Evolutionary conservation across 92 coral and sea anemone genomes (phyloP).

Genomic region (Epizoanthus fatuus): DNA sequence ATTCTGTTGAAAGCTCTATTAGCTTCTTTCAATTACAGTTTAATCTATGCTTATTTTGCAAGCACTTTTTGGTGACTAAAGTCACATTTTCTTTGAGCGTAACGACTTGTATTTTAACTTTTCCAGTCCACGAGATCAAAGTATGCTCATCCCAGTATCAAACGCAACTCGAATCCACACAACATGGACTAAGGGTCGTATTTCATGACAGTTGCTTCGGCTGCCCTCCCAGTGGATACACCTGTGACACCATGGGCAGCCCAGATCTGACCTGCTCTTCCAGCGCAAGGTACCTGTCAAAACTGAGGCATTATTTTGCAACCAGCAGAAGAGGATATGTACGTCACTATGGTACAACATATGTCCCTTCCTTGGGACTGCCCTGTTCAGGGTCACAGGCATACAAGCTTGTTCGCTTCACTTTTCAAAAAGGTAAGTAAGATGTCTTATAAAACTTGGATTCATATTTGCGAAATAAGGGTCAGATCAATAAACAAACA

Average conservation of each 20-base stretch:
- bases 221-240: not conserved
- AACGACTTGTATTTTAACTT: not conserved
- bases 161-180: not conserved
- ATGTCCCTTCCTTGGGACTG: not conserved
- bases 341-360: not conserved
- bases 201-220: slow-evolving; percentile 3
- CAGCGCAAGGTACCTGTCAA: not conserved
- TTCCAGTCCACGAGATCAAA: not conserved
- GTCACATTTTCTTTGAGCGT: too few relatives aligned
- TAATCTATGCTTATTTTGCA: not conserved
- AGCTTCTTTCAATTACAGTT: too few relatives aligned
- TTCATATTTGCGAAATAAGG: too few relatives aligned
- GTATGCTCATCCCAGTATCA: not conserved
- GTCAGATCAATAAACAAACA: too few relatives aligned
- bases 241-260: not conserved
- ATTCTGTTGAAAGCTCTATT: too few relatives aligned
- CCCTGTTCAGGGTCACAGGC: not conserved
- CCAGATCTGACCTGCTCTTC: not conserved
- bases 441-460: too few relatives aligned
- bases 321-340: not conserved
- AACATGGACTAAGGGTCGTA: not conserved
- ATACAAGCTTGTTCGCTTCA: not conserved
- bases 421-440: not conserved
- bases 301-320: not conserved
- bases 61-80: not conserved